Evolutionary conservation across 2,888 invertebrate species (phyloP), one percentile per base, ranked within the genome.

Genomic region (Pristionchus japonicus): DNA sequence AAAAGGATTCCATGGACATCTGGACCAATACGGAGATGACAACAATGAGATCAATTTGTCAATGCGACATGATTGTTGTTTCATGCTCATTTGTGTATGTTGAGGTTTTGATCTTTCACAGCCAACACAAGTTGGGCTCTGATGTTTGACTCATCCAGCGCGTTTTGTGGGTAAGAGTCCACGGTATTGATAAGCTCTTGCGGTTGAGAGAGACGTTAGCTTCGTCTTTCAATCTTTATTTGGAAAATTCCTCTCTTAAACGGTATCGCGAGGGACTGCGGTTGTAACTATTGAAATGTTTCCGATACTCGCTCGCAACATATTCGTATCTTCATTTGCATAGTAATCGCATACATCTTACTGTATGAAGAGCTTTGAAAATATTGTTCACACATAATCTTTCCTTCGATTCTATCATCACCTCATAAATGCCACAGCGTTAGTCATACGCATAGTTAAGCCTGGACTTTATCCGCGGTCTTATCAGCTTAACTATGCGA

Each of bases 71-170:
- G n/a, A n/a, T n/a, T n/a, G 3, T 20, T 20, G 52, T 23, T 23
- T 15, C 20, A 57, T 57, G 52, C 52, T 3, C 43, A 43, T 43
- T 43, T 43, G 52, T 57, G 23, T 20, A 57, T 6, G 11, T 70
- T 70, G 34, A 20, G 70, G 1, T 37, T 70, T 70, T 70, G 34
- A 70, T 3, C 70, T 70, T 20, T 6, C 6, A 37, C 37, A 6
- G 70, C 37, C 15, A 70, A 70, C 37, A 70, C 20, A 67, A 37
- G 15, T 27, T 57, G 0, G 70, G 6, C 31, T 70, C 40, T 70
- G 70, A 70, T 70, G 70, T 70, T 37, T 70, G 70, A 70, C 23
- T 70, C 34, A 64, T n/a, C 57, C 13, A 64, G 31, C 70, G 52
- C 34, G 34, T 3, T 17, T 31, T 34, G 20, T 67, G 67, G 20